Conservation (phyloP, 1,140 invertebrate genomes). For the Drosophila kurseongensis region DNA sequence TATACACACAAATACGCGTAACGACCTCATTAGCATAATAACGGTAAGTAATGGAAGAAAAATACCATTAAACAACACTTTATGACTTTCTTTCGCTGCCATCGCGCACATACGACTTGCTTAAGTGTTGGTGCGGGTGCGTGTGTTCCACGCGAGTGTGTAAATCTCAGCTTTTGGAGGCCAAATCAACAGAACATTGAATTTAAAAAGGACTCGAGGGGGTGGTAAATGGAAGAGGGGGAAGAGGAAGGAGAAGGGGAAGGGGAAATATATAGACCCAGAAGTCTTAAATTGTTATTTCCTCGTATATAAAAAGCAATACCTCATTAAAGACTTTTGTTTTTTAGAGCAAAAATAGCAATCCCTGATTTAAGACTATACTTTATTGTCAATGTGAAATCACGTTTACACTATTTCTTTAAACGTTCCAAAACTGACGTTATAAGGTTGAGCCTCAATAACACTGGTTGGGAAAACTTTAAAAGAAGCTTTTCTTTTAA, state of each 20-base stretch:
- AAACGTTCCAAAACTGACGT: neutral
- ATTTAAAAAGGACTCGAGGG: slow-evolving; percentile 26
- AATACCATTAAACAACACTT: slow-evolving; percentile 84
- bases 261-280: neutral
- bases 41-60: slow-evolving; percentile 84
- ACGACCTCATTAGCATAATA: slow-evolving; percentile 84
- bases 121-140: slow-evolving; percentile 47
- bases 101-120: slow-evolving; percentile 17
- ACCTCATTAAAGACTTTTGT: too few species aligned
- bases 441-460: neutral
- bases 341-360: too few species aligned
- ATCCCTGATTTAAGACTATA: too few species aligned
- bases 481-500: neutral
- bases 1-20: slow-evolving; percentile 82
- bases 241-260: too few species aligned
- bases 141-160: slow-evolving; percentile 18
- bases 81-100: slow-evolving; percentile 72
- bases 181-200: slow-evolving; percentile 56
- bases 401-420: too few species aligned
- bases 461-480: neutral
- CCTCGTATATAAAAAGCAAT: too few species aligned
- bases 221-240: too few species aligned
- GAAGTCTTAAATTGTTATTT: neutral
- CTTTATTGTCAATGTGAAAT: too few species aligned
- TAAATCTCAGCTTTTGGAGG: slow-evolving; percentile 37